Base-by-base conservation (phyloP, 1,140 invertebrate genomes). In the Neodiprion pinetum region DNA sequence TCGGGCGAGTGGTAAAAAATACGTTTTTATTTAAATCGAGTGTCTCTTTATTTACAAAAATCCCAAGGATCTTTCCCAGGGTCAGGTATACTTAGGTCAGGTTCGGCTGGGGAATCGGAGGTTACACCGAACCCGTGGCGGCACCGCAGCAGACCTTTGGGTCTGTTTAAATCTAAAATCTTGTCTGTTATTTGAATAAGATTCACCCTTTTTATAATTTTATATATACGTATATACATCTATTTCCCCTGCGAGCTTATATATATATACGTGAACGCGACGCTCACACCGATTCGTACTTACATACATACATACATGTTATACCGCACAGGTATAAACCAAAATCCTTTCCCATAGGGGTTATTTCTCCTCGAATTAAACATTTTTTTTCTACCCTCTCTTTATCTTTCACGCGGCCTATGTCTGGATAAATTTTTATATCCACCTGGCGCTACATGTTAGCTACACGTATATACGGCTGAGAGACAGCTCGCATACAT, bases 131-230 rank as follows among this genome's bases (percentile, higher is more conserved):
- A 61, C 53, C 53, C n/a, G 11, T 14, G 11, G 11, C n/a, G 11
- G 53, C 4, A 61, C 53, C 53, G 11, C 53, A 61, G n/a, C 53
- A 12, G 11, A 14, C n/a, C 11, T 17, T 17, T 14, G 53, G 53
- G 53, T 61, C 53, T 61, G 53, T 61, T 76, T 74, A 79, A 86
- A 86, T 87, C 79, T 80, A 80, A 81, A 82, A 86, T 86, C 84
- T 83, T 82, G 82, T 80, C 81, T 86, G 79, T 84, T 84, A 86
- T 86, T 87, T 87, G 83, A 87, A 87, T 87, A 86, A 86, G 85
- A 87, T 87, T 84, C 85, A 84, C 81, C 80, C 83, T 82, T 85
- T 87, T 87, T 86, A 86, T 85, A 81, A 86, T 85, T 86, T 86
- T 79, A 81, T 83, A 84, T 79, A 71, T 79, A 67, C 67, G 65